phyloP scores from a whole-genome alignment of 2,113 vertebrate genomes.

The Glareola pratincola region DNA sequence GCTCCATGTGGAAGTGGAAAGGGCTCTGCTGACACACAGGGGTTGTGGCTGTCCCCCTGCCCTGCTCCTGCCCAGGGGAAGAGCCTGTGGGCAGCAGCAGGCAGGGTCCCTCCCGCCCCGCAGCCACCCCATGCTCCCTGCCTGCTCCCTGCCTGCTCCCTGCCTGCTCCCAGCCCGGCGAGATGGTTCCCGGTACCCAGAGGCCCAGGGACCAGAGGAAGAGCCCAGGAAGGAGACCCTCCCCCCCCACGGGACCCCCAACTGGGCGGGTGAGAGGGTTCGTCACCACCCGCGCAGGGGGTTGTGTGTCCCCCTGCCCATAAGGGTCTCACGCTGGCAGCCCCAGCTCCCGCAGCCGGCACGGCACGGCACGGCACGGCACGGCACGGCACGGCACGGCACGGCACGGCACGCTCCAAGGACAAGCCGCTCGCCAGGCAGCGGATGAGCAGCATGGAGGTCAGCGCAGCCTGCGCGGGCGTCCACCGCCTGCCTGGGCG shows the following conservation, averaged over 20 bases:
- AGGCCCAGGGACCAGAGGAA: background rate
- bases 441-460: background rate
- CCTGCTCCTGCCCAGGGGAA: rapidly evolving
- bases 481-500: background rate
- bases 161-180: background rate
- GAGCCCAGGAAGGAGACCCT: background rate
- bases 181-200: background rate
- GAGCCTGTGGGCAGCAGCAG: background rate
- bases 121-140: background rate
- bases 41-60: background rate
- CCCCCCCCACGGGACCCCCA: rapidly evolving
- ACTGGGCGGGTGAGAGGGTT: rapidly evolving
- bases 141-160: background rate
- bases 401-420: background rate
- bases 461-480: rapidly evolving
- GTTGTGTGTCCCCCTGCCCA: background rate
- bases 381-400: too few relatives aligned
- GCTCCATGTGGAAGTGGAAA: constrained; percentile 87
- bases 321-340: background rate
- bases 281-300: background rate
- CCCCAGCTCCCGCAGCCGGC: background rate
- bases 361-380: too few relatives aligned
- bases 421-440: background rate
- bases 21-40: constrained; percentile 74
- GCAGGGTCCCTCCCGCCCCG: rapidly evolving